Evolutionary conservation across 2,797 vertebrate species (phyloP).

Genomic region (Pangasius djambal): DNA sequence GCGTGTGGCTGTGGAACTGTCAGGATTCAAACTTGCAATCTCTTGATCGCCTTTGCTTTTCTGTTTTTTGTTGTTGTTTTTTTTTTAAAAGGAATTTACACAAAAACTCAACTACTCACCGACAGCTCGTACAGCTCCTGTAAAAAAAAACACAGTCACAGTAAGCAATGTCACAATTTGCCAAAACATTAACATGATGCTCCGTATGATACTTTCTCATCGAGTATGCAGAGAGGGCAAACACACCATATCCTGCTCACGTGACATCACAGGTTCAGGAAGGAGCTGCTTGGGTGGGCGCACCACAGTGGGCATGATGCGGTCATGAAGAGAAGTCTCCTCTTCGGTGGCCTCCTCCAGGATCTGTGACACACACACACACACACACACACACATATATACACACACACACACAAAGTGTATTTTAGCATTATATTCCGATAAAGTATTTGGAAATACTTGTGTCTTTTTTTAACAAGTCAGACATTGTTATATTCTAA

Average conservation of each 20-base stretch:
- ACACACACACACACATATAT: background rate
- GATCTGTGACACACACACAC: slow-evolving; percentile 73
- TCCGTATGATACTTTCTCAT: background rate
- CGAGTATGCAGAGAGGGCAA: background rate
- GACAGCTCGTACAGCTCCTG: slow-evolving; percentile 93
- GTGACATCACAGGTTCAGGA: slow-evolving; percentile 73
- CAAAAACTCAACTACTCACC: slow-evolving; percentile 75
- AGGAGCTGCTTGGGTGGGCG: slow-evolving; percentile 90
- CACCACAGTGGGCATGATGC: slow-evolving; percentile 96
- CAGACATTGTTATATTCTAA: background rate
- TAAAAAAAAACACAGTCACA: slow-evolving; percentile 31
- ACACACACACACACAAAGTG: slow-evolving; percentile 6
- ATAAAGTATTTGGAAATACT: background rate
- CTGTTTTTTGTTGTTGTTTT: too few relatives aligned
- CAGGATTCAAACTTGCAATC: background rate
- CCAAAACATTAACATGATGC: background rate
- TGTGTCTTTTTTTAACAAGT: background rate
- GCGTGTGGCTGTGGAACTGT: too few relatives aligned
- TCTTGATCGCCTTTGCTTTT: background rate
- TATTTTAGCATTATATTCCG: background rate
- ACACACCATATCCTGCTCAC: slow-evolving; percentile 88
- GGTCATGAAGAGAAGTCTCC: slow-evolving; percentile 94
- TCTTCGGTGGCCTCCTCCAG: slow-evolving; percentile 97
- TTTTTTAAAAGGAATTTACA: background rate
- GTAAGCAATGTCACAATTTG: background rate